phyloP scores from a whole-genome alignment of 2,113 vertebrate genomes.

The Plecturocebus donacophilus region DNA sequence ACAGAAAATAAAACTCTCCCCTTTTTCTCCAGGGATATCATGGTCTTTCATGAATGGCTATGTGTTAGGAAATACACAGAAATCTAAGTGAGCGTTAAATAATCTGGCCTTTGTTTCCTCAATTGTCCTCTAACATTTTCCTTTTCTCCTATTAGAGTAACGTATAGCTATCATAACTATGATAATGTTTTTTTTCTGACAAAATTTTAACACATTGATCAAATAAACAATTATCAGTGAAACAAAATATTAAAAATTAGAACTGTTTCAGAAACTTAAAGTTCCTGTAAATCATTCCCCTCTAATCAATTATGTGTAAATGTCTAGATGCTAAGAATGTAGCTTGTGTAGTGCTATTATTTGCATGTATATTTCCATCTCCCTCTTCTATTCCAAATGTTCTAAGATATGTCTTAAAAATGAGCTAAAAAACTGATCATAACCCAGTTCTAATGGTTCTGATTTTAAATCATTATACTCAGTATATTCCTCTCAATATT shows the following conservation, averaged over 20 bases:
- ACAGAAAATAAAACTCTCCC: not conserved
- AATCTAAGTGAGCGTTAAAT: not conserved
- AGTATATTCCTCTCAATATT: not conserved
- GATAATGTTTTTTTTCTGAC: not conserved
- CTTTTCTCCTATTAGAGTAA: not conserved
- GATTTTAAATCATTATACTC: conserved; percentile 2
- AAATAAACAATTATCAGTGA: not conserved
- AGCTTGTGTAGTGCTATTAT: not conserved
- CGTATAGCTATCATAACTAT: not conserved
- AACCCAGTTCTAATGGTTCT: not conserved
- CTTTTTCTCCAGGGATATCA: not conserved
- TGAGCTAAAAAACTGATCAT: not conserved
- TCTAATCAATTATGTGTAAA: not conserved
- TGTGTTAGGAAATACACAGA: not conserved
- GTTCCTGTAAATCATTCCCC: not conserved
- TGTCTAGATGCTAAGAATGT: not conserved
- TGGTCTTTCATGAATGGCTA: not conserved
- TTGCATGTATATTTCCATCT: not conserved
- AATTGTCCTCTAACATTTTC: not conserved
- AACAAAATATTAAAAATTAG: conserved; percentile 13
- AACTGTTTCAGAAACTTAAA: not conserved
- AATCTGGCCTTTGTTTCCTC: not conserved
- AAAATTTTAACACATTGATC: not conserved
- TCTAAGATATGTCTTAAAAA: conserved; percentile 6
- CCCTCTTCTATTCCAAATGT: not conserved